phyloP scores from a whole-genome alignment of 2,797 vertebrate genomes.

The Acanthiza pusilla region DNA sequence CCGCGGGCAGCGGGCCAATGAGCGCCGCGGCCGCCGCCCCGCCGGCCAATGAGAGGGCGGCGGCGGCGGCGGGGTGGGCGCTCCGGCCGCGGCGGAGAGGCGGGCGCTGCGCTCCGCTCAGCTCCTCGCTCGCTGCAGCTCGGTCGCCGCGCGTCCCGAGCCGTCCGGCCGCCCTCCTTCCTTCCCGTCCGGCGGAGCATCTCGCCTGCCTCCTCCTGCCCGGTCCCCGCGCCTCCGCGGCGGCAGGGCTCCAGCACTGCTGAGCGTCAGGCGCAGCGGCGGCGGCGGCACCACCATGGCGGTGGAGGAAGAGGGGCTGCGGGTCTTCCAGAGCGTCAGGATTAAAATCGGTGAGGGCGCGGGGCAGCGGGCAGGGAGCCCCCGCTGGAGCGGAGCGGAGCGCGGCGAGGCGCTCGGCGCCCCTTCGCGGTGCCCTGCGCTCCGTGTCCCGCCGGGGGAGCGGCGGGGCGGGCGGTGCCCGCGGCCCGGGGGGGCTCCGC shows the following conservation, averaged over 20 bases:
- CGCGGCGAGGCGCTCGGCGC: background rate
- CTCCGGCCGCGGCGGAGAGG: background rate
- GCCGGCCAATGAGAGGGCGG: background rate
- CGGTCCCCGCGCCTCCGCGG: background rate
- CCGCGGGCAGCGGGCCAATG: background rate
- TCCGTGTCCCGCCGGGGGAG: background rate
- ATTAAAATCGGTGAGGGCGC: constrained; percentile 91
- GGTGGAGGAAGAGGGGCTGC: constrained; percentile 95
- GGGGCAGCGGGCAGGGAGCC: background rate
- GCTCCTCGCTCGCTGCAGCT: background rate
- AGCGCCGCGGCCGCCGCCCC: background rate
- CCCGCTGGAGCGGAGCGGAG: background rate
- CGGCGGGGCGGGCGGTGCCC: background rate
- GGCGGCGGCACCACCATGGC: constrained; percentile 77
- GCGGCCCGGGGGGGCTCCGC: background rate
- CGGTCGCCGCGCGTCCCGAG: background rate
- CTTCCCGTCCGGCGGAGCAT: background rate
- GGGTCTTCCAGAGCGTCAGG: constrained; percentile 96
- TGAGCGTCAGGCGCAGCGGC: constrained; percentile 7
- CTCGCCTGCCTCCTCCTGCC: background rate
- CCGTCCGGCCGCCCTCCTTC: background rate
- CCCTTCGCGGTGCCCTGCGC: background rate
- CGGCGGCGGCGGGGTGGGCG: background rate
- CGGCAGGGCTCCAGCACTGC: background rate
- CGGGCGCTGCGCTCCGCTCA: background rate